These are phyloP conservation scores for Teleogryllus oceanicus DNA, from an alignment of 2,888 invertebrate species.

Conservation along the genomic window DNA sequence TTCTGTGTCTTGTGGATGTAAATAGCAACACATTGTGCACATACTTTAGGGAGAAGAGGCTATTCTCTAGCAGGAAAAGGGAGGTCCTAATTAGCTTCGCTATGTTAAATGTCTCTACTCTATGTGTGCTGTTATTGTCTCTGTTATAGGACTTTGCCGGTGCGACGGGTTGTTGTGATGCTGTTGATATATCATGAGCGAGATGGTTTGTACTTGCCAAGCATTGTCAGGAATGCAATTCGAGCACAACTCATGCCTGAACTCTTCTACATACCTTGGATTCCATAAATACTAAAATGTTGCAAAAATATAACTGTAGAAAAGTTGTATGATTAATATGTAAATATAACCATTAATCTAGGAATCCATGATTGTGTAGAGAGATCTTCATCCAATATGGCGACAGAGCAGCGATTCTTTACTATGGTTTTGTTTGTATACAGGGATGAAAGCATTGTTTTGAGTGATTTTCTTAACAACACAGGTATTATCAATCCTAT, in stretches of 20 bases:
- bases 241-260: conserved; percentile 4
- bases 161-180: background rate
- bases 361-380: conserved; percentile 9
- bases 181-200: background rate
- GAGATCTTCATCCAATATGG: background rate
- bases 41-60: background rate
- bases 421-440: background rate
- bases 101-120: background rate
- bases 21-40: background rate
- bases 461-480: no score
- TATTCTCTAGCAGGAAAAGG: background rate
- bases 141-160: background rate
- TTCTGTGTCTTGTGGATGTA: background rate
- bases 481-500: no score
- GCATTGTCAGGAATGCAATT: background rate
- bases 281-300: background rate
- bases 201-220: background rate
- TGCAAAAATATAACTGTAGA: no score
- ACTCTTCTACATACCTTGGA: conserved; percentile 18
- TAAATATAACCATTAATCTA: background rate
- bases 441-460: background rate
- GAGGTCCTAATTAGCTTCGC: background rate
- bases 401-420: background rate
- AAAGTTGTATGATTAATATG: no score
- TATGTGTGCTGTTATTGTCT: background rate